Evolutionary conservation across 2,888 invertebrate species (phyloP).

Genomic region (Ommatoiulus sabulosus): DNA sequence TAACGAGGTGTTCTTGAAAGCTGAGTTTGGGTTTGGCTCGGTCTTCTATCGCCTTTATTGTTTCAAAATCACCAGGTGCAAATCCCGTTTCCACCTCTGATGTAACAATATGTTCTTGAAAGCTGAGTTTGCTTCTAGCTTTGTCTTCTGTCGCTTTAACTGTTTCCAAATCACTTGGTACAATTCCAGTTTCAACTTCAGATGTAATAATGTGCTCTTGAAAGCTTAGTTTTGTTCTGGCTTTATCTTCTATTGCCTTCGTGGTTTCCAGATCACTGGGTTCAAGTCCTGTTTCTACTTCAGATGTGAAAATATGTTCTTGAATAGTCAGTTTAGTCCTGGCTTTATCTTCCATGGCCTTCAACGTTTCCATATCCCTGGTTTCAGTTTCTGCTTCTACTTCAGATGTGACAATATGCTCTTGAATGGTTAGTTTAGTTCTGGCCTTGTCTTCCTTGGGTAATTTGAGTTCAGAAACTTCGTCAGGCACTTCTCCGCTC

Average conservation of each 20-base stretch:
- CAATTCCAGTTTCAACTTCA: constrained; percentile 58
- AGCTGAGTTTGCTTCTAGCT: constrained; percentile 60
- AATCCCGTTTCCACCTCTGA: constrained; percentile 58
- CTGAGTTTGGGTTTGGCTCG: constrained; percentile 59
- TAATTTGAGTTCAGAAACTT: constrained; percentile 50
- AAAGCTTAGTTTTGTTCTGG: constrained; percentile 59
- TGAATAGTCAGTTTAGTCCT: constrained; percentile 56
- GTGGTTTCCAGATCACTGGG: constrained; percentile 56
- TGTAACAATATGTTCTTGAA: constrained; percentile 59
- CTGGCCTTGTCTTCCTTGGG: constrained; percentile 60
- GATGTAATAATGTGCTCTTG: constrained; percentile 59
- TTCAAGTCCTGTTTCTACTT: constrained; percentile 50
- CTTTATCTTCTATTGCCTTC: constrained; percentile 60
- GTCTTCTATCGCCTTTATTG: constrained; percentile 54
- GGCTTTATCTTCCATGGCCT: constrained; percentile 58
- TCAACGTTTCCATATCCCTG: constrained; percentile 56
- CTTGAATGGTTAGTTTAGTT: constrained; percentile 53
- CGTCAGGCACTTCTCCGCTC: constrained; percentile 52
- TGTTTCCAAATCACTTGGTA: constrained; percentile 54
- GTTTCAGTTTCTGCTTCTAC: constrained; percentile 52
- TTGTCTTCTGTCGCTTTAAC: constrained; percentile 60
- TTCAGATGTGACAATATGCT: constrained; percentile 58
- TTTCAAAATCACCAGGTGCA: constrained; percentile 51
- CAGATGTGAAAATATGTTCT: constrained; percentile 58
- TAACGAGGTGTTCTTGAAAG: constrained; percentile 58